Evolutionary conservation across 2,888 invertebrate genomes (phyloP), one percentile per base, ranked within the genome.

Genomic region (Lasioglossum marginatum): DNA sequence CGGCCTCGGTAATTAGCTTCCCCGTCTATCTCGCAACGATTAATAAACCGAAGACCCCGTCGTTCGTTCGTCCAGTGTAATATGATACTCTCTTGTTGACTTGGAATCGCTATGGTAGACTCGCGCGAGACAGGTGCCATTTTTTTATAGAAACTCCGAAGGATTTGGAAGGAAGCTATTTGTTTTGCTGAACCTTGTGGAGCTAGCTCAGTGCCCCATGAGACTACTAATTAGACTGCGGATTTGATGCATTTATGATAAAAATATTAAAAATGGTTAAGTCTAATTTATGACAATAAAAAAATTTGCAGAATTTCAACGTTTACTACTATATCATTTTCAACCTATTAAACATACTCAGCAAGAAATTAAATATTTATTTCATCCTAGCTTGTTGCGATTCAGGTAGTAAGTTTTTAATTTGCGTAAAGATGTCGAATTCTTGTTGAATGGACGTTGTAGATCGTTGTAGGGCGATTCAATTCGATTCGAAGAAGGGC

Each of bases 401-500:
- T 43, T 43, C 43, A 14, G 43, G 14, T 43, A 43, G 12, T 14
- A 4, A 14, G 14, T 0, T 43, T 43, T 43, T 43, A 43, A 12
- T 43, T 43, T 43, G 43, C 14, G 0, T 3, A 4, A 43, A 14
- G 14, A 43, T 14, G 12, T 43, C 4, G 4, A 43, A 43, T 66
- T 70, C 43, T 27, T 16, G 63, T 31, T 31, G 63, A 6, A 16
- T 6, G 63, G 16, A 16, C 6, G 16, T 31, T 63, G 63, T 2
- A 16, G 31, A 31, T 31, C 6, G 16, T 52, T 52, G 31, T 81
- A 40, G 40, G 72, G 68, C 83, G 85, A 82, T 82, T 80, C 73
- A 70, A 73, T 76, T 77, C 71, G 78, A 68, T 80, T 89, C 83
- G 89, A 90, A 91, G 92, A n/a, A 52, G 52, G 92, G 91, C 86